Evolutionary conservation across 2,888 invertebrate genomes (phyloP).

Genomic region (Nemotelus nigrinus): DNA sequence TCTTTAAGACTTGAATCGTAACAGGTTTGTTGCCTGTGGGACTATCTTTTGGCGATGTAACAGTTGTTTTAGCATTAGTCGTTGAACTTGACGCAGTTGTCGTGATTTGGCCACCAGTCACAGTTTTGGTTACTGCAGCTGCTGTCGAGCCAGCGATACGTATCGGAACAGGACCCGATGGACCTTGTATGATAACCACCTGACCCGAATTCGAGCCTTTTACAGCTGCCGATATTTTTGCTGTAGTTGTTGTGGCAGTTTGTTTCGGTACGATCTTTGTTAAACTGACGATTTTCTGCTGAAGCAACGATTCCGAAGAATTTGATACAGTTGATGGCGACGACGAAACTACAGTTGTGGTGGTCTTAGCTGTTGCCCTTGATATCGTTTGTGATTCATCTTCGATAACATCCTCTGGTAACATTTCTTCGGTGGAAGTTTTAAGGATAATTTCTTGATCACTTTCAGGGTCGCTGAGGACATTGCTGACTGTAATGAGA

Average conservation of each 20-base stretch:
- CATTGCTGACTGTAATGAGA: conserved; percentile 11
- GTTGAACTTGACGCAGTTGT: not conserved
- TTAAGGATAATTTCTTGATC: not conserved
- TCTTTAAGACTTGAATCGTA: conserved; percentile 58
- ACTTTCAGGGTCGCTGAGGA: not conserved
- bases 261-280: conserved; percentile 48
- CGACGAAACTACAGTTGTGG: not conserved
- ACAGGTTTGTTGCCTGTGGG: conserved; percentile 48
- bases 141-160: conserved; percentile 43
- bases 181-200: conserved; percentile 49
- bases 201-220: conserved; percentile 42
- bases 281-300: conserved; percentile 29
- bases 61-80: not conserved
- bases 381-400: not conserved
- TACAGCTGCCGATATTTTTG: conserved; percentile 15
- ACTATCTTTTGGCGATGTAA: not conserved
- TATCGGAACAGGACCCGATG: conserved; percentile 48
- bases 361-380: not conserved
- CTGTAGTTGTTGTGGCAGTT: conserved; percentile 21
- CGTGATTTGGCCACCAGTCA: not conserved
- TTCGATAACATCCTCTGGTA: not conserved
- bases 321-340: not conserved
- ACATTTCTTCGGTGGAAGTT: not conserved
- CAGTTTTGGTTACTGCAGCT: not conserved
- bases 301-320: not conserved